Conservation (phyloP, 2,888 invertebrate genomes). For the Epistrophe grossulariae region DNA sequence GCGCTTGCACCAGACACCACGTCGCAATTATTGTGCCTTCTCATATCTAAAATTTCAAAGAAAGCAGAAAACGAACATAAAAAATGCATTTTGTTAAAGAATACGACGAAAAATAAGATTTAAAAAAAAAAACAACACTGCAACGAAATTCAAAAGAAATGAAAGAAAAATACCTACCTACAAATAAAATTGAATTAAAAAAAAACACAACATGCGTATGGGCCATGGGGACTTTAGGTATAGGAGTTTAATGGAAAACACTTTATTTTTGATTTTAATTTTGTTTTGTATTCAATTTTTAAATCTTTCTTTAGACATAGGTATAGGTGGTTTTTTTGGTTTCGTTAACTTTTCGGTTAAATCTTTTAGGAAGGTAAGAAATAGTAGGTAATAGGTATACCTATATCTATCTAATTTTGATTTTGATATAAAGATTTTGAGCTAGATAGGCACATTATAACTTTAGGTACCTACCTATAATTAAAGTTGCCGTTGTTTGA, state of each 20-base stretch:
- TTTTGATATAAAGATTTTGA: no score
- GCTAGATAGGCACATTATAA: no score
- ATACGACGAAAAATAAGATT: constrained; percentile 33
- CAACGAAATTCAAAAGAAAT: constrained; percentile 67
- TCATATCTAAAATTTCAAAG: constrained; percentile 75
- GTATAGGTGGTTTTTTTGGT: no score
- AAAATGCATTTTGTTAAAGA: constrained; percentile 69
- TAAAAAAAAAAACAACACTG: constrained; percentile 39
- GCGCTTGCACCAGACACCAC: constrained; percentile 90
- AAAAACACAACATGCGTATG: constrained; percentile 56
- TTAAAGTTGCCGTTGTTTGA: no score
- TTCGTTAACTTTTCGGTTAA: no score
- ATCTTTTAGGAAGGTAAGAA: no score
- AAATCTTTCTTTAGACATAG: no score
- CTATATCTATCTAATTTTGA: no score
- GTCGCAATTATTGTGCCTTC: constrained; percentile 84
- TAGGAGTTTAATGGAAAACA: constrained; percentile 68
- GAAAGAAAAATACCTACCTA: constrained; percentile 47
- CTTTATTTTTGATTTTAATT: constrained; percentile 49
- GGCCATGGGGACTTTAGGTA: constrained; percentile 30
- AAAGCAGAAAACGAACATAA: constrained; percentile 74
- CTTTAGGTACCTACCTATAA: no score
- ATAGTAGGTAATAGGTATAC: no score
- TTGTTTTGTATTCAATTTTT: neutral
- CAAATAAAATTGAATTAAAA: constrained; percentile 34